Percentiles rank a stretch among this genome's conserved stretches.
phyloP scores from a whole-genome alignment of 2,113 vertebrate species.

The Neopipo cinnamomea region DNA sequence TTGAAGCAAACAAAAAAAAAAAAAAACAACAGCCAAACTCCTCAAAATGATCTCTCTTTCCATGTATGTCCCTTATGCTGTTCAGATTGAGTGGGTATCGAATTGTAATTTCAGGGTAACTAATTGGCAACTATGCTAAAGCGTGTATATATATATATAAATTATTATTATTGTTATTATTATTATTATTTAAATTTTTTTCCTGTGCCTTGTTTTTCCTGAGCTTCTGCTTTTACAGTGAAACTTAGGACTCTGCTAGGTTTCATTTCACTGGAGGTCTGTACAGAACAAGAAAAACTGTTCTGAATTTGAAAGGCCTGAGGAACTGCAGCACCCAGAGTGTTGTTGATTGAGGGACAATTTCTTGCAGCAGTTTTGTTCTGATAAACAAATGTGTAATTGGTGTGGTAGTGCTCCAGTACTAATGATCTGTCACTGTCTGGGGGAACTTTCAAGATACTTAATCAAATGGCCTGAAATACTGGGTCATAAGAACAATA shows the following conservation, averaged over 20 bases:
- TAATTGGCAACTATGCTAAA: background rate
- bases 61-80: background rate
- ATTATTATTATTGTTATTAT: too few species aligned
- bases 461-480: background rate
- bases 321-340: background rate
- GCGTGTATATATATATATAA: background rate
- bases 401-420: background rate
- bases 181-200: background rate
- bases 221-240: background rate
- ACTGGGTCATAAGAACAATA: background rate
- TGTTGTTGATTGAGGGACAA: background rate
- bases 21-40: fast-evolving
- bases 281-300: background rate
- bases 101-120: background rate
- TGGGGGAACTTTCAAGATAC: background rate
- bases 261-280: background rate
- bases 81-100: background rate
- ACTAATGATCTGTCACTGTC: background rate
- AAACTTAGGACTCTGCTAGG: background rate
- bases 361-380: background rate
- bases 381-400: background rate
- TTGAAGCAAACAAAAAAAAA: background rate
- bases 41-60: background rate
- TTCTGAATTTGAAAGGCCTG: background rate
- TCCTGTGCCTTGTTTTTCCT: background rate